These are phyloP conservation scores for Entomyzon cyanotis DNA, from an alignment of 2,113 vertebrate species.

Conservation along the genomic window DNA sequence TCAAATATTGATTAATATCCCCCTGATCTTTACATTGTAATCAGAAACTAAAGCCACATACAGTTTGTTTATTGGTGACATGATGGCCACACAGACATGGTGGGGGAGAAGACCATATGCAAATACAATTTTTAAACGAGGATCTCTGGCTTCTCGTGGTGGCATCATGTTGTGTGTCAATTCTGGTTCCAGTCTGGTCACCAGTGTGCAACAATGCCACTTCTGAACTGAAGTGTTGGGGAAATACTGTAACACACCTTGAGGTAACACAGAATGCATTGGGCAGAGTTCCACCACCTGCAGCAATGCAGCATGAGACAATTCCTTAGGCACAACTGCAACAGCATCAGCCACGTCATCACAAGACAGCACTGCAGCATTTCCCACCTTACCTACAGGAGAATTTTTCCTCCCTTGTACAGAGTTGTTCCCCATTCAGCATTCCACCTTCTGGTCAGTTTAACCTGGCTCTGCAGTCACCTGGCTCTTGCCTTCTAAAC, in stretches of 20 bases:
- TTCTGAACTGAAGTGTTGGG: not conserved
- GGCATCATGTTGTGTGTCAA: not conserved
- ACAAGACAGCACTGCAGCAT: not conserved
- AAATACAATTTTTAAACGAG: not conserved
- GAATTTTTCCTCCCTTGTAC: not conserved
- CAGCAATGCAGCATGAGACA: accelerated
- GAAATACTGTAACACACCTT: not conserved
- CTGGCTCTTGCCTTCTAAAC: not conserved
- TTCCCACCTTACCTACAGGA: not conserved
- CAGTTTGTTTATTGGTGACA: not conserved
- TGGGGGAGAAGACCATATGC: not conserved
- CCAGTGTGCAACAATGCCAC: not conserved
- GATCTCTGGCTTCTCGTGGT: not conserved
- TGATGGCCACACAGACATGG: not conserved
- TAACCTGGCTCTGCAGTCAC: not conserved
- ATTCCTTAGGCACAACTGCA: not conserved
- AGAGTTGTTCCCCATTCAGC: not conserved
- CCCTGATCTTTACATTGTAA: not conserved
- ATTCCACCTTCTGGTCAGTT: not conserved
- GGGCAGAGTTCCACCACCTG: not conserved
- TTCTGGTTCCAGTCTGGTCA: not conserved
- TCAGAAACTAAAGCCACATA: not conserved
- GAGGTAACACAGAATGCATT: not conserved
- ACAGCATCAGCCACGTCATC: not conserved
- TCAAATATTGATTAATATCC: not conserved